phyloP scores from a whole-genome alignment of 2,888 invertebrate species.

The Slavum lentiscoides region DNA sequence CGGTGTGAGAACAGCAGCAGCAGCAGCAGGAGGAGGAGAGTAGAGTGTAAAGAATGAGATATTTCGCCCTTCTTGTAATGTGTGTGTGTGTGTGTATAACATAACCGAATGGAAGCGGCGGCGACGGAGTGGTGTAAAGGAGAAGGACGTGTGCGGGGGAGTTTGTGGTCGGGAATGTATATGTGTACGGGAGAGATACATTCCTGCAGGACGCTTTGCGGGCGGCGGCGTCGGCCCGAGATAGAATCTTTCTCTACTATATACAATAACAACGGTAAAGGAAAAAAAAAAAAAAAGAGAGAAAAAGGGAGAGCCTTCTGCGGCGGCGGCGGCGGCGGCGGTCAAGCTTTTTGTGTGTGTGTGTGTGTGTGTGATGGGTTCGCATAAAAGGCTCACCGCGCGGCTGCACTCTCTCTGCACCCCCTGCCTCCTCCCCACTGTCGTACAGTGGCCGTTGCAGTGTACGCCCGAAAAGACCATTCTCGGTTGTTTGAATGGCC shows the following conservation, averaged over 20 bases:
- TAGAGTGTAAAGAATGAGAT: conserved; percentile 33
- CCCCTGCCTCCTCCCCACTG: no score
- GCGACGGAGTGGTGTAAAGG: not conserved
- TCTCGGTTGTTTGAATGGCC: conserved; percentile 47
- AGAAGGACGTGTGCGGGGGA: no score
- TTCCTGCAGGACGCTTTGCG: conserved; percentile 44
- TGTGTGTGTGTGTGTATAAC: not conserved
- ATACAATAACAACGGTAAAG: conserved; percentile 8
- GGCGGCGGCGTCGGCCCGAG: conserved; percentile 6
- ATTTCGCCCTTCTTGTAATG: conserved; percentile 32
- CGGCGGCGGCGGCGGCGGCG: conserved; percentile 13
- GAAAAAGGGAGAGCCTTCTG: conserved; percentile 10
- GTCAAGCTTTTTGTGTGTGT: conserved; percentile 42
- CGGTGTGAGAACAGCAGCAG: no score
- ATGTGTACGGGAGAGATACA: not conserved
- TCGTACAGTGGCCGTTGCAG: no score
- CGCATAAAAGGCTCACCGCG: conserved; percentile 47
- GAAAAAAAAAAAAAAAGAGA: conserved; percentile 6
- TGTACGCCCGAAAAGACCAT: conserved; percentile 20
- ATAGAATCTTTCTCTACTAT: conserved; percentile 39
- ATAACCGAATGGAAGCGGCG: not conserved
- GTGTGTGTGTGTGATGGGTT: conserved; percentile 39
- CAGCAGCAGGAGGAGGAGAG: not conserved
- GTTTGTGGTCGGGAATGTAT: no score
- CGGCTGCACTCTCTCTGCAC: not conserved